A percentile compares a stretch with the other conserved stretches of the same genome.
Conservation (phyloP, 2,888 invertebrate genomes). For the Ochlodes sylvanus region DNA sequence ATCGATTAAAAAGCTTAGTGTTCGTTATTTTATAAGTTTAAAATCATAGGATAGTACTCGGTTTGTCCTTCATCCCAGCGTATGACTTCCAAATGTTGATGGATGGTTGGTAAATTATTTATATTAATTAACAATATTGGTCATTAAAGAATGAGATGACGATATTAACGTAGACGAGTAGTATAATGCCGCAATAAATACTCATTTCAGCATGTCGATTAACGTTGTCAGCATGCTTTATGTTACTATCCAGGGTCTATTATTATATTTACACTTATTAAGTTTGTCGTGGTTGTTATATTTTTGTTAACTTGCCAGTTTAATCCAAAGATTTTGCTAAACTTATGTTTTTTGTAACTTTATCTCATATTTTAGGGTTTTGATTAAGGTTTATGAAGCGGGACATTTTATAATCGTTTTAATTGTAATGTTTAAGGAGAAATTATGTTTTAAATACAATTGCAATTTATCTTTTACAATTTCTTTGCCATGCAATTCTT, state of each 20-base stretch:
- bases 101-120: too few relatives aligned
- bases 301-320: conserved; percentile 71
- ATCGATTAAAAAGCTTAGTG: too few relatives aligned
- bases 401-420: background rate
- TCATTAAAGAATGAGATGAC: background rate
- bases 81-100: too few relatives aligned
- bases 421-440: background rate
- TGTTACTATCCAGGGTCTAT: conserved; percentile 64
- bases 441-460: background rate
- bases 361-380: conserved; percentile 22
- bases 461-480: background rate
- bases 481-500: background rate
- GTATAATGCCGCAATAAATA: conserved; percentile 15
- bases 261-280: conserved; percentile 53
- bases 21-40: too few relatives aligned
- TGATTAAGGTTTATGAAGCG: conserved; percentile 9
- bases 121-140: too few relatives aligned
- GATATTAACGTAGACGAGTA: background rate
- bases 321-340: conserved; percentile 70
- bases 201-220: conserved; percentile 14
- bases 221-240: conserved; percentile 50
- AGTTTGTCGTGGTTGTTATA: conserved; percentile 59
- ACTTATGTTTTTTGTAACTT: conserved; percentile 39
- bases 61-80: too few relatives aligned
- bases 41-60: too few relatives aligned